Base-by-base conservation (phyloP, 92 coral and sea anemone species). In the Zoanthus sansibaricus region DNA sequence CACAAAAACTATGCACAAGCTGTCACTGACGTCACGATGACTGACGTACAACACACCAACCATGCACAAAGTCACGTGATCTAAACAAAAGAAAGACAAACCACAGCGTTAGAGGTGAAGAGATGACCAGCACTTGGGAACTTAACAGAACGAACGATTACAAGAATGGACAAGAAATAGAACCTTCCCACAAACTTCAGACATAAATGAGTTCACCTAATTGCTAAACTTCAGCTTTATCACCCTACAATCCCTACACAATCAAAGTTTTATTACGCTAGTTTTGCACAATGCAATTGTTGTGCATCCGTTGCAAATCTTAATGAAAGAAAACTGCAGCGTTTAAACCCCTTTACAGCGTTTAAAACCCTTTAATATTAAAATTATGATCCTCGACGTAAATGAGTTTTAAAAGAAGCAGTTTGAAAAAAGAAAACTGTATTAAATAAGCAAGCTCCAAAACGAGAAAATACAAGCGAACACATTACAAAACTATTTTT, bases 41-140 rank as follows among this genome's bases (percentile, higher is more conserved):
- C 49, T 66, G 85, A 80, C 85, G 85, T 68, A 80, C 85, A 80
- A 80, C 59, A 80, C 85, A 80, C 85, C 85, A 80, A 80, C 73
- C 85, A 80, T 64, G 85, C 66, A 94, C 98, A 94, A 62, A 92
- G 96, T 94, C 98, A 92, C 94, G 95, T 94, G 98, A 94, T 94
- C 98, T 94, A 89, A 83, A 91, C 95, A 88, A 90, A 92, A 89
- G 94, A 94, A 91, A 94, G 95, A 90, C 93, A 82, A 90, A 85
- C 82, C 82, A 87, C 76, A 49, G 73, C 67, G 86, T 90, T 90
- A 90, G 90, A 83, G 44, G 76, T 76, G 59, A 66, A 62, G 55
- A 79, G 74, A 76, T 21, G 74, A 76, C 37, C 17, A 47, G 30
- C 59, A 80, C 61, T 46, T 15, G 42, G 46, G 46, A 80, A 80